Conservation (phyloP, 1,140 invertebrate species). For the Trigoniulus corallinus region DNA sequence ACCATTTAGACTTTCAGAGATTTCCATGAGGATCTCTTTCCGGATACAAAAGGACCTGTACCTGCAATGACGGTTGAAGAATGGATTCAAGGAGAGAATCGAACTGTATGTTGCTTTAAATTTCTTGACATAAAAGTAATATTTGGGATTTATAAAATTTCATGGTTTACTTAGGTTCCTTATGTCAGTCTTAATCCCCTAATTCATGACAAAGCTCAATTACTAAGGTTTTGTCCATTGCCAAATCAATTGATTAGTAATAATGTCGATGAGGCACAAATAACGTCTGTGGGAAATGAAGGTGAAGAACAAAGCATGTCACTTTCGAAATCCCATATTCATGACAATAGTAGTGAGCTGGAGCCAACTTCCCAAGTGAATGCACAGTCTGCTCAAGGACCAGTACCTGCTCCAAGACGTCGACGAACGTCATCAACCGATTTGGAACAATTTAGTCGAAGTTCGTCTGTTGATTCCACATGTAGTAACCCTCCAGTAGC, state of each 20-base stretch:
- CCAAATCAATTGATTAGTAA: background rate
- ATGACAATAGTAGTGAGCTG: too few relatives aligned
- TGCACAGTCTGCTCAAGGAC: too few relatives aligned
- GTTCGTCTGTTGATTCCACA: background rate
- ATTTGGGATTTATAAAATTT: background rate
- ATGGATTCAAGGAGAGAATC: conserved; percentile 43
- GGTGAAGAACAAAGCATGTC: too few relatives aligned
- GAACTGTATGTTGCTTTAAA: conserved; percentile 11
- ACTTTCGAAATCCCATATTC: too few relatives aligned
- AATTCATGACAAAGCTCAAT: conserved; percentile 28
- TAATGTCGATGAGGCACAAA: background rate
- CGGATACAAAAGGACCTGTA: conserved; percentile 59
- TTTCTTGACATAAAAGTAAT: background rate
- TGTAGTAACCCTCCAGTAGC: background rate
- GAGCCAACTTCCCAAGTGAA: too few relatives aligned
- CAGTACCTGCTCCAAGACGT: background rate
- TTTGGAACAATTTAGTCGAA: background rate
- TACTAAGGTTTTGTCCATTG: conserved; percentile 50
- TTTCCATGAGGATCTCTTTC: conserved; percentile 82
- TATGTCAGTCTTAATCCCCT: conserved; percentile 10
- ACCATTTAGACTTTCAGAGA: conserved; percentile 63
- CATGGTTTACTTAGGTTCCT: background rate
- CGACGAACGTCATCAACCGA: background rate
- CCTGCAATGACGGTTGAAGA: conserved; percentile 54
- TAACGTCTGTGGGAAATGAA: too few relatives aligned